Percentiles rank a stretch among this genome's conserved stretches.
phyloP scores from a whole-genome alignment of 2,888 invertebrate species.

The Nemotelus pantherinus region DNA sequence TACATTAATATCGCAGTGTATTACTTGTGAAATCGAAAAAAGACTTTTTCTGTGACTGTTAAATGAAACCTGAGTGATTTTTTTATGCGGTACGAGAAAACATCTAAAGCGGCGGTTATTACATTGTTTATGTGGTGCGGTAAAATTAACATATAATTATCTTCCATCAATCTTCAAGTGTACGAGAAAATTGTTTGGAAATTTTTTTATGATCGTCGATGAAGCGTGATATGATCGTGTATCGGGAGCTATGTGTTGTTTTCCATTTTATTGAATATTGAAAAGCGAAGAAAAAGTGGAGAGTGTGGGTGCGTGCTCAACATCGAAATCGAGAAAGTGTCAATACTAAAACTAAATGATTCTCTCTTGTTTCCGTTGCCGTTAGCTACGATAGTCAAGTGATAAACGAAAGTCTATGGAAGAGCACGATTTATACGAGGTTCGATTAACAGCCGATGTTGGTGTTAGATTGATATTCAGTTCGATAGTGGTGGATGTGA shows the following conservation, averaged over 20 bases:
- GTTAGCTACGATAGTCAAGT: slow-evolving; percentile 11
- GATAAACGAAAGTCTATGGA: slow-evolving; percentile 35
- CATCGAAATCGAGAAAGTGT: slow-evolving; percentile 33
- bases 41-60: neutral
- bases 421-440: slow-evolving; percentile 17
- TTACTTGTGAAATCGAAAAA: too few species aligned
- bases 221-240: neutral
- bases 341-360: slow-evolving; percentile 39
- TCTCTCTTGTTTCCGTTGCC: neutral
- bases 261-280: slow-evolving; percentile 7
- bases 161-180: too few species aligned
- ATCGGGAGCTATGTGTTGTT: neutral
- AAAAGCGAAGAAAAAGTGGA: slow-evolving; percentile 9
- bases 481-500: slow-evolving; percentile 4
- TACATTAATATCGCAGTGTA: slow-evolving; percentile 41
- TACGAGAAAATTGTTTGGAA: slow-evolving; percentile 12
- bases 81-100: too few species aligned
- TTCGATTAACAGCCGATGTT: neutral
- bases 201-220: slow-evolving; percentile 1
- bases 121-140: neutral
- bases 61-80: neutral
- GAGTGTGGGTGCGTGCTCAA: slow-evolving; percentile 34
- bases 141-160: neutral
- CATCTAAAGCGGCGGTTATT: too few species aligned
- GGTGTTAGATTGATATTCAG: slow-evolving; percentile 15